phyloP scores from a whole-genome alignment of 2,888 invertebrate genomes.

The Hedychridium roseum region DNA sequence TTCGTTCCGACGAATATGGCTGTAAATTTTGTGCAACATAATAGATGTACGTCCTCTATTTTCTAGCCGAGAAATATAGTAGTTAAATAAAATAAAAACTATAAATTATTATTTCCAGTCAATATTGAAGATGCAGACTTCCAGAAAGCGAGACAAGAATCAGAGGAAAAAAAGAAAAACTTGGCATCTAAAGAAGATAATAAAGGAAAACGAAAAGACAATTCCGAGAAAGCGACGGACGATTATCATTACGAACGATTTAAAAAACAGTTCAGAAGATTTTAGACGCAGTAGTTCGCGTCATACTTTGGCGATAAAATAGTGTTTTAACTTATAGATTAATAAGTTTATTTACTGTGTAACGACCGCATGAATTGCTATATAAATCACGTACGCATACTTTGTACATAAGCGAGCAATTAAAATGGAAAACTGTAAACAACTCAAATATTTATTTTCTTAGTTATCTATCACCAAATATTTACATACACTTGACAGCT shows the following conservation, averaged over 20 bases:
- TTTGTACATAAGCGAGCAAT: no score
- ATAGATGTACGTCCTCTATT: constrained; percentile 76
- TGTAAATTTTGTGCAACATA: constrained; percentile 97
- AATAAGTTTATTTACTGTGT: constrained; percentile 2
- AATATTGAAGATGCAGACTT: constrained; percentile 80
- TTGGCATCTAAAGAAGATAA: constrained; percentile 61
- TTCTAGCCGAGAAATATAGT: constrained; percentile 1
- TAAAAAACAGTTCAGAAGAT: constrained; percentile 92
- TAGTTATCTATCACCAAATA: background rate
- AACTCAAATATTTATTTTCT: background rate
- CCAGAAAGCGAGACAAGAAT: constrained; percentile 69
- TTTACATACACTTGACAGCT: no score
- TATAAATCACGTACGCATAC: no score
- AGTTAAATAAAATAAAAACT: constrained; percentile 5
- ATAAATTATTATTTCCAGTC: constrained; percentile 68
- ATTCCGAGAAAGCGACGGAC: constrained; percentile 92
- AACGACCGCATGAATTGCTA: background rate
- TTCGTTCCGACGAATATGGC: constrained; percentile 99
- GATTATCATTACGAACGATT: constrained; percentile 97
- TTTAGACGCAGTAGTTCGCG: no score
- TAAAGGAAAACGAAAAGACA: constrained; percentile 72
- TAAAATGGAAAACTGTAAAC: no score
- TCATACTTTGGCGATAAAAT: background rate
- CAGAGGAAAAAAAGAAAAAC: constrained; percentile 65
- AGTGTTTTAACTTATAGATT: constrained; percentile 4